phyloP scores from a whole-genome alignment of 1,140 invertebrate genomes.

The Drosophila hydei region DNA sequence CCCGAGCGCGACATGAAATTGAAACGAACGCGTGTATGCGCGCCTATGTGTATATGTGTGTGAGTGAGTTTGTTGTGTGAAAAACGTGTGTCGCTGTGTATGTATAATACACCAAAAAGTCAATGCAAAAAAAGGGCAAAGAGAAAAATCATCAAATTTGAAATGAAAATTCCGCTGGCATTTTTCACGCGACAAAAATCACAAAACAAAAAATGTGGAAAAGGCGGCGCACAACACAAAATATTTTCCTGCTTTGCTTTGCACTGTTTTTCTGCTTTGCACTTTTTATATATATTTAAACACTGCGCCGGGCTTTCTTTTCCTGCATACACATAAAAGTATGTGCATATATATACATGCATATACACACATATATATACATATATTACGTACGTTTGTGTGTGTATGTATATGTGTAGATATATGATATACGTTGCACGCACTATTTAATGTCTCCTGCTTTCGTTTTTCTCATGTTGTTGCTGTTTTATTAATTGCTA shows the following conservation, averaged over 20 bases:
- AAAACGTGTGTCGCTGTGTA: constrained; percentile 75
- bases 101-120: constrained; percentile 75
- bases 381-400: too few relatives aligned
- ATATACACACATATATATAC: constrained; percentile 9
- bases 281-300: constrained; percentile 43
- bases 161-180: constrained; percentile 66
- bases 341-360: constrained; percentile 3
- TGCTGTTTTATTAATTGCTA: constrained; percentile 63
- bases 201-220: constrained; percentile 18
- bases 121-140: constrained; percentile 37
- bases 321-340: constrained; percentile 40
- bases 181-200: constrained; percentile 42
- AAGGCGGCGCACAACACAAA: constrained; percentile 19
- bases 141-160: constrained; percentile 52
- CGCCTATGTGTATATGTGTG: constrained; percentile 23
- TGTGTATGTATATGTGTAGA: constrained; percentile 9
- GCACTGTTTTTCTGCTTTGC: constrained; percentile 46
- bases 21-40: constrained; percentile 13
- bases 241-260: constrained; percentile 23
- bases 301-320: constrained; percentile 50
- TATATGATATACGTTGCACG: constrained; percentile 32
- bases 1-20: constrained; percentile 17
- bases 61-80: constrained; percentile 49
- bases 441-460: constrained; percentile 37
- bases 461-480: constrained; percentile 21